Conservation (phyloP, 1,140 invertebrate genomes). For the Drosophila oshimai region DNA sequence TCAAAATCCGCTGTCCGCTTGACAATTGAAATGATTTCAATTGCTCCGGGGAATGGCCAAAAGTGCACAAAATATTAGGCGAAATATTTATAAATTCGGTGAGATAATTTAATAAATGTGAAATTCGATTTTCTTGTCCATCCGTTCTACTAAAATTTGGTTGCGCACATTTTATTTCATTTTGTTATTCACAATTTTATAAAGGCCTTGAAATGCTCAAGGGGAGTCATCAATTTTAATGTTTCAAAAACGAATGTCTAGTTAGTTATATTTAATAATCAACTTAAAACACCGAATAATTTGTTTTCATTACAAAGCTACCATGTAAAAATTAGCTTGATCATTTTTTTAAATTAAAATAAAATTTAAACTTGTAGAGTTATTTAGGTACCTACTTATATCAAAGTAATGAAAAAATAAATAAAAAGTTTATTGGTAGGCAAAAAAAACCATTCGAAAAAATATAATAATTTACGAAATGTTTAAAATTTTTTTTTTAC, state of each 20-base stretch:
- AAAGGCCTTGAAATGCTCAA: background rate
- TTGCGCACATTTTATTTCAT: background rate
- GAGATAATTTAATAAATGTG: background rate
- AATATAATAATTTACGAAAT: too few species aligned
- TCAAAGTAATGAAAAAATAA: too few species aligned
- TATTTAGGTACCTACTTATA: too few species aligned
- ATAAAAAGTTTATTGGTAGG: too few species aligned
- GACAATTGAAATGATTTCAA: slow-evolving; percentile 19
- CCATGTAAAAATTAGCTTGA: too few species aligned
- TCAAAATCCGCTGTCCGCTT: slow-evolving; percentile 4
- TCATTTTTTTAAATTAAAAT: too few species aligned
- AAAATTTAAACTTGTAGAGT: too few species aligned
- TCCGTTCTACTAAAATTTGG: background rate
- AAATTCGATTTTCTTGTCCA: background rate
- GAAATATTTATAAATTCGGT: background rate
- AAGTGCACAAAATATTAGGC: background rate
- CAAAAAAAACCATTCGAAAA: too few species aligned
- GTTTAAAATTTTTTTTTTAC: too few species aligned
- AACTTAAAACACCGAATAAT: background rate
- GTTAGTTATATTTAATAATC: background rate
- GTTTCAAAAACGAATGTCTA: too few species aligned
- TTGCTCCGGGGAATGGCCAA: background rate
- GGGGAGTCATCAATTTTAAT: too few species aligned
- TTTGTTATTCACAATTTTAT: background rate
- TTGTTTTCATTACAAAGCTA: background rate